Conservation (phyloP, 1,140 invertebrate species). For the Anthonomus grandis region DNA sequence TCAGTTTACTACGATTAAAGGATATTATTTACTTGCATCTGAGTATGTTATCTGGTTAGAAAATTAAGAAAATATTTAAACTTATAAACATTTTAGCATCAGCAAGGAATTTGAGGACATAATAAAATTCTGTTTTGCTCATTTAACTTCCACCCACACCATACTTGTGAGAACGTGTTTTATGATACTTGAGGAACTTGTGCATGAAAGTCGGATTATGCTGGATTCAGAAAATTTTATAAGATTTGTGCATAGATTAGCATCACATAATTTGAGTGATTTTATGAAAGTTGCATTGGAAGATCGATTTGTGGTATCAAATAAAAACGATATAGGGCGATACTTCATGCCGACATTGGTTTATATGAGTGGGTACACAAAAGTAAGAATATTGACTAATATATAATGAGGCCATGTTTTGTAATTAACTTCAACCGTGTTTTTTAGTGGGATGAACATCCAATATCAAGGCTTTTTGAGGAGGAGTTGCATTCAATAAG, state of each 20-base stretch:
- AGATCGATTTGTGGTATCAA: constrained; percentile 27
- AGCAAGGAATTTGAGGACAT: constrained; percentile 30
- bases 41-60: constrained; percentile 19
- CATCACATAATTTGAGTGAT: constrained; percentile 19
- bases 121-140: constrained; percentile 23
- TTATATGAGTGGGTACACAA: constrained; percentile 26
- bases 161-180: constrained; percentile 23
- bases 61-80: background rate
- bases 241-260: constrained; percentile 24
- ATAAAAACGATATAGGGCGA: constrained; percentile 28
- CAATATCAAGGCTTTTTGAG: constrained; percentile 13
- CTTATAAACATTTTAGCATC: constrained; percentile 23
- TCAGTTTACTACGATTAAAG: constrained; percentile 25
- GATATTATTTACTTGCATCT: constrained; percentile 21
- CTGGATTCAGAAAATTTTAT: constrained; percentile 27
- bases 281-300: constrained; percentile 24
- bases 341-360: constrained; percentile 28
- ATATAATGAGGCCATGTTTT: background rate
- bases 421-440: background rate
- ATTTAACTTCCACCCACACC: constrained; percentile 20
- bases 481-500: constrained; percentile 19
- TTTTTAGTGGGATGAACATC: constrained; percentile 27
- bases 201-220: constrained; percentile 25
- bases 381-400: constrained; percentile 9
- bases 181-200: constrained; percentile 26